A percentile compares a stretch with the other conserved stretches of the same genome.
phyloP scores from a whole-genome alignment of 2,888 invertebrate species.

The Coremacera marginata region DNA sequence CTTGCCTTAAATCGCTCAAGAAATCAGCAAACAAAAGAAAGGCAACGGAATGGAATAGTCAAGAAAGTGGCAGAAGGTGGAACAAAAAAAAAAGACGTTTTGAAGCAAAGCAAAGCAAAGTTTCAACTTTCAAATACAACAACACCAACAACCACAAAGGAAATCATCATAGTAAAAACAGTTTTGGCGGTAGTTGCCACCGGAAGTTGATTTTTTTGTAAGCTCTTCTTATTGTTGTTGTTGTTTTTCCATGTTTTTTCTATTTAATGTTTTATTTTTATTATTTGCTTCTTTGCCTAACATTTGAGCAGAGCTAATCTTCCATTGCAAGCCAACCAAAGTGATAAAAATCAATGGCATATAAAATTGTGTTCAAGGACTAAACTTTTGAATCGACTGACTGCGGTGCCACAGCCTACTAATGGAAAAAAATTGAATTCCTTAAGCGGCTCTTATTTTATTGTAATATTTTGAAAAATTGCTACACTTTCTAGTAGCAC shows the following conservation, averaged over 20 bases:
- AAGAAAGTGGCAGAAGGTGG: neutral
- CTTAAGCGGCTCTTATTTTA: neutral
- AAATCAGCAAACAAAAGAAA: conserved; percentile 2
- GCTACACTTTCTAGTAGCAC: neutral
- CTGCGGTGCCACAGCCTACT: neutral
- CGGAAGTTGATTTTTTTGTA: neutral
- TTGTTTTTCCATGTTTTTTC: neutral
- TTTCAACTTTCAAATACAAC: neutral
- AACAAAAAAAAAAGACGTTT: neutral
- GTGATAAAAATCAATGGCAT: conserved; percentile 37
- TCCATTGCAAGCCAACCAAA: conserved; percentile 29
- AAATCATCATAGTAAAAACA: neutral
- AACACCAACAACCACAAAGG: neutral
- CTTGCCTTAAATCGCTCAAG: neutral
- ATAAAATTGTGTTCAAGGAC: conserved; percentile 29
- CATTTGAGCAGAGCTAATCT: conserved; percentile 19
- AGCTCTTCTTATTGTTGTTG: neutral
- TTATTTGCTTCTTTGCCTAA: neutral
- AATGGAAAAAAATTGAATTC: neutral
- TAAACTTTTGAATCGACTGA: neutral
- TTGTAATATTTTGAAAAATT: neutral
- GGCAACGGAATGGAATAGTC: conserved; percentile 1
- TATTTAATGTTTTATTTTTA: neutral
- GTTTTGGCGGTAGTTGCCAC: neutral
- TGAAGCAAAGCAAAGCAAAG: neutral